These are phyloP conservation scores for Micromussa lordhowensis DNA, from an alignment of 92 coral and sea anemone species.

Conservation along the genomic window DNA sequence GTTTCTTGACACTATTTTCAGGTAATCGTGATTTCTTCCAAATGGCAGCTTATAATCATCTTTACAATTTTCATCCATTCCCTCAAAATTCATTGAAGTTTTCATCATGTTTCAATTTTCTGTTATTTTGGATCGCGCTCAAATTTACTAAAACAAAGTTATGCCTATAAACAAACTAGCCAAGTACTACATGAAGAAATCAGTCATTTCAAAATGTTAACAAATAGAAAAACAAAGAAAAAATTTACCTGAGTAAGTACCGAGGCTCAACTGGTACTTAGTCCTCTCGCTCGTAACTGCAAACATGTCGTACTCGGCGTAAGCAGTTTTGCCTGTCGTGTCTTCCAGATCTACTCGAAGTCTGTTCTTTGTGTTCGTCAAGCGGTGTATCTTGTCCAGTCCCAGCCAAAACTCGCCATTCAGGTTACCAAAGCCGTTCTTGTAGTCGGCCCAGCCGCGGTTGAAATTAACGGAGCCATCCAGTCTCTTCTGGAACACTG, in stretches of 20 bases:
- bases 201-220: too few relatives aligned
- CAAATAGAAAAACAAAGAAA: too few relatives aligned
- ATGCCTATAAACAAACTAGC: too few relatives aligned
- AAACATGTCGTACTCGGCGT: conserved; percentile 59
- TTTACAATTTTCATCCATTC: too few relatives aligned
- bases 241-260: conserved; percentile 40
- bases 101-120: too few relatives aligned
- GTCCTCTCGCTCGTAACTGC: conserved; percentile 50
- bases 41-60: too few relatives aligned
- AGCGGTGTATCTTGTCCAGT: conserved; percentile 31
- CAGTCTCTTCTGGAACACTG: conserved; percentile 78
- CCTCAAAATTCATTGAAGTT: too few relatives aligned
- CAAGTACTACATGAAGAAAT: too few relatives aligned
- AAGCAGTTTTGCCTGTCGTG: conserved; percentile 42
- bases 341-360: conserved; percentile 64
- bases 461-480: conserved; percentile 73
- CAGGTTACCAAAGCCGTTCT: conserved; percentile 42
- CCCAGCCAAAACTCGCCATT: conserved; percentile 57
- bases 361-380: conserved; percentile 34
- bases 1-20: too few relatives aligned
- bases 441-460: conserved; percentile 77
- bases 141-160: too few relatives aligned
- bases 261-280: conserved; percentile 51
- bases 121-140: too few relatives aligned
- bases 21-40: too few relatives aligned